A percentile compares a stretch with the other conserved stretches of the same genome.
These are phyloP conservation scores for Cyphomyrus plagiostoma DNA, from an alignment of 2,113 vertebrate genomes.

Conservation along the genomic window DNA sequence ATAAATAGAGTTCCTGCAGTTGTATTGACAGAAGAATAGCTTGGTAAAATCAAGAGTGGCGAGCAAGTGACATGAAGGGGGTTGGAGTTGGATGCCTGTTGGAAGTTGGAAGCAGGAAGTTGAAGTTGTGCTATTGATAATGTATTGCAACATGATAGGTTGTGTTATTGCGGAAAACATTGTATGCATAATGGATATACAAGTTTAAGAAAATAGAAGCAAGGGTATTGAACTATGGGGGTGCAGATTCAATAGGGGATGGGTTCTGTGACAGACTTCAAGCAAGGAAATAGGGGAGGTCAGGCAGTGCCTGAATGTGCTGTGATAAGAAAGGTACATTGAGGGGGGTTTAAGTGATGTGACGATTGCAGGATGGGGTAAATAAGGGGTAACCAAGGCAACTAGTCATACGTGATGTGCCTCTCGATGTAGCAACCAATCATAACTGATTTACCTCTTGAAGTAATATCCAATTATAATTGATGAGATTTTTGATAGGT, in stretches of 20 bases:
- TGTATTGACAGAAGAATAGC: not conserved
- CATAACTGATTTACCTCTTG: not conserved
- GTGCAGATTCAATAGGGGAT: too few species aligned
- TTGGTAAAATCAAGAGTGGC: not conserved
- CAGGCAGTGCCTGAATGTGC: not conserved
- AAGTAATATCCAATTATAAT: not conserved
- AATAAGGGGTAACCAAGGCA: not conserved
- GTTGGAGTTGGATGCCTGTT: not conserved
- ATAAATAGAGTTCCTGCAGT: not conserved
- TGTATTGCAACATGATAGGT: not conserved
- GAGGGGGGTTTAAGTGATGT: not conserved
- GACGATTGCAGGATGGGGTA: not conserved
- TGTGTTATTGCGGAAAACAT: not conserved
- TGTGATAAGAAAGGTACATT: not conserved
- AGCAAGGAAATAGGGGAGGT: too few species aligned
- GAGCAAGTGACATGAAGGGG: not conserved
- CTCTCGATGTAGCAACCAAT: not conserved
- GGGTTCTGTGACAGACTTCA: too few species aligned
- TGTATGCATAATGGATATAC: not conserved
- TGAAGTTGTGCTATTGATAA: not conserved
- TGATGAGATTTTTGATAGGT: not conserved
- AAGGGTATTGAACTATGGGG: too few species aligned
- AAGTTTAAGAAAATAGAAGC: too few species aligned
- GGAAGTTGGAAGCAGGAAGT: not conserved
- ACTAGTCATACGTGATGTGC: not conserved